phyloP scores from a whole-genome alignment of 2,888 invertebrate genomes.

The Aphidius colemani region DNA sequence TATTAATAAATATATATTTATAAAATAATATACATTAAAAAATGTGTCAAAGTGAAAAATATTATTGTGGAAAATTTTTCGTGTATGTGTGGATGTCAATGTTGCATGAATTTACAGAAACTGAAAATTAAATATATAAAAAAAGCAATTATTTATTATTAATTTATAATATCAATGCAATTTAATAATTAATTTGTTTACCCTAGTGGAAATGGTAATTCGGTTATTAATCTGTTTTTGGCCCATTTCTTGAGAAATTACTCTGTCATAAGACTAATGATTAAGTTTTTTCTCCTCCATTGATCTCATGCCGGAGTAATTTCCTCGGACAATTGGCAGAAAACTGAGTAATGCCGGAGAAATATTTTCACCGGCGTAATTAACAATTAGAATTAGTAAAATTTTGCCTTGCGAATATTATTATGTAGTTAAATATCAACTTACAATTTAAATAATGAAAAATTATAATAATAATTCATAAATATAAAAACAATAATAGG shows the following conservation, averaged over 20 bases:
- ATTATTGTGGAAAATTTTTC: not conserved
- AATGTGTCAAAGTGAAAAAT: no score
- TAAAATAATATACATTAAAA: no score
- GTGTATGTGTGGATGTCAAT: conserved; percentile 9
- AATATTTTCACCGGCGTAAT: no score
- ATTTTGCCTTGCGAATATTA: conserved; percentile 11
- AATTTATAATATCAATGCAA: conserved; percentile 21
- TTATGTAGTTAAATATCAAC: conserved; percentile 11
- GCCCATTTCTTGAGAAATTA: no score
- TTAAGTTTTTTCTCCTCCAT: no score
- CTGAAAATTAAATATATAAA: conserved; percentile 2
- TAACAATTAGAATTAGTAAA: conserved; percentile 23
- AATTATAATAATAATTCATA: conserved; percentile 5
- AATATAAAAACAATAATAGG: conserved; percentile 13
- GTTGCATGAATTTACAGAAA: conserved; percentile 17
- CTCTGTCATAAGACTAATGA: no score
- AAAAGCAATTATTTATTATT: conserved; percentile 6
- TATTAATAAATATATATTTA: no score
- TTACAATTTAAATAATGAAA: conserved; percentile 8
- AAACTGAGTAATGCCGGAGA: no score
- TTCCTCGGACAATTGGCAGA: no score
- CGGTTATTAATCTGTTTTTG: no score
- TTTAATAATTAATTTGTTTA: conserved; percentile 27
- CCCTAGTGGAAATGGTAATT: no score
- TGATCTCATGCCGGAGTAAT: no score